These are phyloP conservation scores for Ceryle rudis DNA, from an alignment of 2,797 vertebrate genomes.

Conservation along the genomic window DNA sequence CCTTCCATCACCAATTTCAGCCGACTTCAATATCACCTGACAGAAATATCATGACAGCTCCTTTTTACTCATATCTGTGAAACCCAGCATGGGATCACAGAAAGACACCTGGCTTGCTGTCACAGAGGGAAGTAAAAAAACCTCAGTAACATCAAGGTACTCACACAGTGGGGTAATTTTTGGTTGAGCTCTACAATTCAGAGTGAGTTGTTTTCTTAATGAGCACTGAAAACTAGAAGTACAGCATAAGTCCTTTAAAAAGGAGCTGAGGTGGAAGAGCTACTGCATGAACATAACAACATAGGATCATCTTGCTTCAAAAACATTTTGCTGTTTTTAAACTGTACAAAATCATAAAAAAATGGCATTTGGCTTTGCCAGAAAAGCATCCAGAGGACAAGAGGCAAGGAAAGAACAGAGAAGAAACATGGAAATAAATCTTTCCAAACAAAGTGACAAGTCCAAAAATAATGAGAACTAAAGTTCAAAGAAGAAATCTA, in stretches of 20 bases:
- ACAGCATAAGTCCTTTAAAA: slow-evolving; percentile 13
- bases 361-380: slow-evolving; percentile 34
- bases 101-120: neutral
- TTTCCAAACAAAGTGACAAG: slow-evolving; percentile 78
- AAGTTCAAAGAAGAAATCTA: slow-evolving; percentile 81
- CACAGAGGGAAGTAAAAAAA: neutral
- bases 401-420: slow-evolving; percentile 74
- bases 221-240: neutral
- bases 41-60: neutral
- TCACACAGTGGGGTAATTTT: neutral
- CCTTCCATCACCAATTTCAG: neutral
- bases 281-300: slow-evolving; percentile 41
- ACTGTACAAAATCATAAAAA: slow-evolving; percentile 58
- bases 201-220: slow-evolving; percentile 14
- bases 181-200: neutral
- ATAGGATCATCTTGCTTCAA: slow-evolving; percentile 55
- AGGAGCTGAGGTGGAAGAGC: slow-evolving; percentile 9
- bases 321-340: slow-evolving; percentile 71
- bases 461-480: slow-evolving; percentile 82
- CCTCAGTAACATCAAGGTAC: neutral
- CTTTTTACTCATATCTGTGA: neutral
- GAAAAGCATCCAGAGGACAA: slow-evolving; percentile 61
- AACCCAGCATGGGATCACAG: neutral
- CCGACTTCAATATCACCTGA: neutral
- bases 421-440: slow-evolving; percentile 78